These are phyloP conservation scores for Torymus tubicola DNA, from an alignment of 2,888 invertebrate genomes.

Conservation along the genomic window DNA sequence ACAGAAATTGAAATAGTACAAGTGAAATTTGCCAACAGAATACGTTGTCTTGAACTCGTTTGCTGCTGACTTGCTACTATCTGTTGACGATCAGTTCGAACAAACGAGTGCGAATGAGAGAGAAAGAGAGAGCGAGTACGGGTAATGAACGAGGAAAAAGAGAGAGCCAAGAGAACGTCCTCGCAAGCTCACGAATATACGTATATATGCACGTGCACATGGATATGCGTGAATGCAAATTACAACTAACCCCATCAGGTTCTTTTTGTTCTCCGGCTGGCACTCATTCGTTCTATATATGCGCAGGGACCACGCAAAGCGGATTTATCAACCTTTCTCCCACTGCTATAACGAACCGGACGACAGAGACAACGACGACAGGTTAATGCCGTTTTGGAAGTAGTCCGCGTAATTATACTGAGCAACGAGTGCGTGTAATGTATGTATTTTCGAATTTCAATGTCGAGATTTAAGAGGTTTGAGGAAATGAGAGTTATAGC, in stretches of 20 bases:
- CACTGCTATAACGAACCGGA: neutral
- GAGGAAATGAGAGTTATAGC: neutral
- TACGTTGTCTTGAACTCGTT: conserved; percentile 3
- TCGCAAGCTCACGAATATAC: conserved; percentile 19
- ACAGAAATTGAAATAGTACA: conserved; percentile 15
- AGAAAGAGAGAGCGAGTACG: conserved; percentile 25
- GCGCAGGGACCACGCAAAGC: too few species aligned
- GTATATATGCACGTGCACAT: conserved; percentile 21
- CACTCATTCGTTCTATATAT: too few species aligned
- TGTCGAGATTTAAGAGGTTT: neutral
- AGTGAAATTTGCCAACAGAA: neutral
- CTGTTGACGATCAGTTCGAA: conserved; percentile 40
- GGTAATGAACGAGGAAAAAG: neutral
- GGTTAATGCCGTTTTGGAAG: conserved; percentile 25
- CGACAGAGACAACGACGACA: conserved; percentile 1
- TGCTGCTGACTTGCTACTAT: conserved; percentile 39
- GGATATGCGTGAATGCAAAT: conserved; percentile 65
- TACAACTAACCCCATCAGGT: conserved; percentile 64
- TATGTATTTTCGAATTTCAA: neutral
- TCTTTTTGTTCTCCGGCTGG: conserved; percentile 62
- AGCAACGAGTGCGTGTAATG: neutral
- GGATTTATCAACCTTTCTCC: too few species aligned
- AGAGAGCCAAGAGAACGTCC: conserved; percentile 17
- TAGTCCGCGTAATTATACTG: neutral
- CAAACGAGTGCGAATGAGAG: conserved; percentile 7